These are phyloP conservation scores for Bradynema listronoti DNA, from an alignment of 1,140 invertebrate species.

Conservation along the genomic window DNA sequence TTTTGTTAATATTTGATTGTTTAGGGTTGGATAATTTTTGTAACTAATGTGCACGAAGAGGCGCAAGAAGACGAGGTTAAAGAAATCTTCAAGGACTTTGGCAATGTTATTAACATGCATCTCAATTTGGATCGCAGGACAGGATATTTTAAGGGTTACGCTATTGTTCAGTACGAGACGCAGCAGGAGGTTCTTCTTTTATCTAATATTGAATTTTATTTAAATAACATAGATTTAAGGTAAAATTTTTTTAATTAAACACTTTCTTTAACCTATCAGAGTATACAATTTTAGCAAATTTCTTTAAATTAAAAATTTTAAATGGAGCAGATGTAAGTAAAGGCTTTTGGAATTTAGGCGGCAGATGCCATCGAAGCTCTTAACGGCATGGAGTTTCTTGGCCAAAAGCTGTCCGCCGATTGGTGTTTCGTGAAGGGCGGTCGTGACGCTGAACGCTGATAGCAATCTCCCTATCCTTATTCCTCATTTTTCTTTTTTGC, in stretches of 20 bases:
- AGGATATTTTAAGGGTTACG: constrained; percentile 94
- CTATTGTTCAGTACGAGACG: constrained; percentile 89
- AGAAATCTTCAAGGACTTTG: constrained; percentile 72
- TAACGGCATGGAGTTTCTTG: constrained; percentile 80
- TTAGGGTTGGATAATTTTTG: constrained; percentile 96
- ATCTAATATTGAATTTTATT: too few relatives aligned
- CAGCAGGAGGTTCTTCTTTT: too few relatives aligned
- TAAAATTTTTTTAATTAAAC: too few relatives aligned
- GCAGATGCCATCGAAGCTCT: constrained; percentile 79
- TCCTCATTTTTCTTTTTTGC: neutral
- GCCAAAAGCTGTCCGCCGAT: constrained; percentile 83
- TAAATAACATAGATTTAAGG: too few relatives aligned
- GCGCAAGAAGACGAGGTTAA: constrained; percentile 93
- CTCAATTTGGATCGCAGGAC: constrained; percentile 90
- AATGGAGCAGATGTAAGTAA: too few relatives aligned
- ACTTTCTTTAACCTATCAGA: too few relatives aligned
- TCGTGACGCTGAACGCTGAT: constrained; percentile 19
- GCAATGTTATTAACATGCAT: constrained; percentile 93
- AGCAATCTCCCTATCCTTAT: neutral
- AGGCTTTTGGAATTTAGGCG: too few relatives aligned
- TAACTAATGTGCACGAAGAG: constrained; percentile 93
- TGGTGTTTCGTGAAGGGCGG: constrained; percentile 84
- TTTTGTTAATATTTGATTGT: constrained; percentile 62
- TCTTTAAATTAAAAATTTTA: too few relatives aligned
- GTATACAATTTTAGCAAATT: too few relatives aligned